Conservation (phyloP, 2,113 vertebrate species). For the Ursus arctos region DNA sequence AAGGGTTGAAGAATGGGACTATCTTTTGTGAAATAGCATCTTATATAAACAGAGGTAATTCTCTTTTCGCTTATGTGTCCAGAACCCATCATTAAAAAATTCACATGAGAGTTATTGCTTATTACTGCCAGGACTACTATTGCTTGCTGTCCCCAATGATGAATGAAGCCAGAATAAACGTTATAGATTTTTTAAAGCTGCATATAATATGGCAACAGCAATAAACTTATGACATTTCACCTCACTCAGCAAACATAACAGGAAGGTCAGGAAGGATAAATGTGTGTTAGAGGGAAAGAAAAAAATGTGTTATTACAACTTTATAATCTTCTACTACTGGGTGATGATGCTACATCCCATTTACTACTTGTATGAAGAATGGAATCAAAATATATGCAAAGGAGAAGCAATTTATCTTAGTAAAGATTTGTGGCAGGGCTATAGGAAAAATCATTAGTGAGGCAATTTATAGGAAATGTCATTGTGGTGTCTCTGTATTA, state of each 20-base stretch:
- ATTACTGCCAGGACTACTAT: slow-evolving; percentile 7
- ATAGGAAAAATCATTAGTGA: background rate
- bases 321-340: slow-evolving; percentile 22
- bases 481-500: background rate
- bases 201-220: slow-evolving; percentile 13
- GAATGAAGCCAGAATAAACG: slow-evolving; percentile 68
- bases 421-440: background rate
- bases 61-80: slow-evolving; percentile 26
- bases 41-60: slow-evolving; percentile 46
- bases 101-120: slow-evolving; percentile 53
- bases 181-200: slow-evolving; percentile 71
- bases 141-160: slow-evolving; percentile 42
- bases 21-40: slow-evolving; percentile 1
- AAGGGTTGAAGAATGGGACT: background rate
- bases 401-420: slow-evolving; percentile 42
- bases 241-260: slow-evolving; percentile 60
- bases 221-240: slow-evolving; percentile 63
- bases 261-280: slow-evolving; percentile 63
- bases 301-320: slow-evolving; percentile 66
- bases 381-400: slow-evolving; percentile 49
- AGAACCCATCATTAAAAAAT: slow-evolving; percentile 68
- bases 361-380: slow-evolving; percentile 67
- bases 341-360: background rate
- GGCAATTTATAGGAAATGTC: slow-evolving; percentile 35
- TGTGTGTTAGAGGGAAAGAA: slow-evolving; percentile 57